phyloP scores from a whole-genome alignment of 2,797 vertebrate species.

The Liparis tanakae region DNA sequence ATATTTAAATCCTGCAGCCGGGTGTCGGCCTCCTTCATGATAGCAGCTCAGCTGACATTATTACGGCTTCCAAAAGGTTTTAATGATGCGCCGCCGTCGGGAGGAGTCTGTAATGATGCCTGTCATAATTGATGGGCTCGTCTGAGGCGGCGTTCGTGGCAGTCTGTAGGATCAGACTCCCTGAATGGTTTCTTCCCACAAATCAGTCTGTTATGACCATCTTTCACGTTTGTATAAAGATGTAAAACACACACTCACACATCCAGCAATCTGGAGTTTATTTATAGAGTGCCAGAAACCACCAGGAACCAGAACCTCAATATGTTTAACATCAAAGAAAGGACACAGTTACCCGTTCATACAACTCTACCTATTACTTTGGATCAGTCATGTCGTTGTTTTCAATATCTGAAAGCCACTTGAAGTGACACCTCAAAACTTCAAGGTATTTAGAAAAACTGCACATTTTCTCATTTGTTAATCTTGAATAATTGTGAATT shows the following conservation, averaged over 20 bases:
- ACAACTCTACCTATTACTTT: background rate
- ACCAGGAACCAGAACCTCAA: background rate
- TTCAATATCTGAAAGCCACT: fast-evolving
- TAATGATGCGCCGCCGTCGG: constrained; percentile 28
- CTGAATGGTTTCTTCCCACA: constrained; percentile 14
- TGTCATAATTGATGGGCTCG: constrained; percentile 14
- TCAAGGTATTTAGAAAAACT: background rate
- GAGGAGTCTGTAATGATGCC: constrained; percentile 21
- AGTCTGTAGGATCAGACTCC: constrained; percentile 9
- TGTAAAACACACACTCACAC: background rate
- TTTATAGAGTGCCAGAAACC: constrained; percentile 2
- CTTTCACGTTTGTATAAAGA: background rate
- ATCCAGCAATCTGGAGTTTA: background rate
- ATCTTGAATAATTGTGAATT: background rate
- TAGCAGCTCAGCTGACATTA: constrained; percentile 9
- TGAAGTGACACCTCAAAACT: background rate
- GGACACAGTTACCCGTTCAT: background rate
- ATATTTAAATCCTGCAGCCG: constrained; percentile 20
- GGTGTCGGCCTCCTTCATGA: constrained; percentile 4
- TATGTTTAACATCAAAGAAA: background rate
- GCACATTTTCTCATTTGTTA: background rate
- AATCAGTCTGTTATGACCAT: constrained; percentile 13
- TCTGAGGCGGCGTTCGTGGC: background rate
- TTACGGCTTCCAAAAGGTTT: constrained; percentile 16
- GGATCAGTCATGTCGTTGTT: background rate